phyloP scores from a whole-genome alignment of 2,888 invertebrate species.

The Mimachlamys varia region DNA sequence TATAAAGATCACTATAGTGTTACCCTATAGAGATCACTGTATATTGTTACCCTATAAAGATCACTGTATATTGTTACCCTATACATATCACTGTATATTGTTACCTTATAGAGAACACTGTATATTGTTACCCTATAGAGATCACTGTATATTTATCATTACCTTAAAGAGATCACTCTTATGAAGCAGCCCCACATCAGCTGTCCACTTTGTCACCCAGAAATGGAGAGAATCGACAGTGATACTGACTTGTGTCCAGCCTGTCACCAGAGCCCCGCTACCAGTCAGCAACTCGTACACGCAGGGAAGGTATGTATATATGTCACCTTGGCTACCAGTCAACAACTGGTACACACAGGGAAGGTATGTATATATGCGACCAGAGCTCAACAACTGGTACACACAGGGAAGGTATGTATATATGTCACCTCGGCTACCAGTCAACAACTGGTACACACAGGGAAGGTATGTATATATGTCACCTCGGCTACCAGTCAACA shows the following conservation, averaged over 20 bases:
- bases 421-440: not conserved
- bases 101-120: too few relatives aligned
- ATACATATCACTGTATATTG: too few relatives aligned
- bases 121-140: too few relatives aligned
- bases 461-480: too few relatives aligned
- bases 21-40: too few relatives aligned
- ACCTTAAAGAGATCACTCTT: not conserved
- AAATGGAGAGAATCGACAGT: not conserved
- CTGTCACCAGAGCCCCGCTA: not conserved
- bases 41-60: too few relatives aligned
- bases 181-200: not conserved
- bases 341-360: not conserved
- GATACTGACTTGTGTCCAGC: not conserved
- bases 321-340: not conserved
- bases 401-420: not conserved
- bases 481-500: too few relatives aligned
- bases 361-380: too few relatives aligned
- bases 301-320: not conserved
- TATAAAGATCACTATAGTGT: too few relatives aligned
- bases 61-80: too few relatives aligned
- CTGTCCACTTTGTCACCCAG: conserved; percentile 19
- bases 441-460: not conserved
- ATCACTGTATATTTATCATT: not conserved
- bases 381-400: too few relatives aligned
- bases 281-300: not conserved